These are phyloP conservation scores for Perithous albicinctus DNA, from an alignment of 2,888 invertebrate species.

Conservation along the genomic window DNA sequence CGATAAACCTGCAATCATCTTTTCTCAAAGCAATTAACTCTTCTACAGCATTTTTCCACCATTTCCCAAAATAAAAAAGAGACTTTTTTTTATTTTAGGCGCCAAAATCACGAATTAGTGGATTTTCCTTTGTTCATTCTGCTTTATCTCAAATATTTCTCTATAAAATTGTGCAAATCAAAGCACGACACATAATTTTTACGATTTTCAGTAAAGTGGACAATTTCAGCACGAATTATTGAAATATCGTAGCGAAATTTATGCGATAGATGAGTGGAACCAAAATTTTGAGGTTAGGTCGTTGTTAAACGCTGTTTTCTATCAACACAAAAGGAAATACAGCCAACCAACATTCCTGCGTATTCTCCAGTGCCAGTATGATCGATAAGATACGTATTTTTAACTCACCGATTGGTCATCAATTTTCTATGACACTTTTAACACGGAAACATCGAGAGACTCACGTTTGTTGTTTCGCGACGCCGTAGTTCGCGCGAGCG, in stretches of 20 bases:
- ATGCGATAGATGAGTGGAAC: neutral
- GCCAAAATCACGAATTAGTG: neutral
- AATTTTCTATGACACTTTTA: conserved; percentile 46
- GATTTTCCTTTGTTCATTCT: neutral
- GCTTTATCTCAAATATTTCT: neutral
- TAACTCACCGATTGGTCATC: conserved; percentile 43
- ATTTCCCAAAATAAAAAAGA: too few relatives aligned
- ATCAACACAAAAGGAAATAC: too few relatives aligned
- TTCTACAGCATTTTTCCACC: too few relatives aligned
- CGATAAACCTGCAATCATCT: too few relatives aligned
- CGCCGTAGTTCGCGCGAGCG: conserved; percentile 79
- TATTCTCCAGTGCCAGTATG: neutral
- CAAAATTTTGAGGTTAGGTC: conserved; percentile 73
- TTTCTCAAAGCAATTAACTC: too few relatives aligned
- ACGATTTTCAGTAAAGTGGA: neutral
- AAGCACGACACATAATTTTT: neutral
- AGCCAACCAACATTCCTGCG: neutral
- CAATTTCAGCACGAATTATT: neutral
- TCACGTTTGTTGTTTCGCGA: conserved; percentile 75
- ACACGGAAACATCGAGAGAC: conserved; percentile 72
- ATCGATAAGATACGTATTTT: conserved; percentile 14
- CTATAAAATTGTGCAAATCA: neutral
- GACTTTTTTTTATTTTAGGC: neutral
- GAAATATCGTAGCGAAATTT: conserved; percentile 41
- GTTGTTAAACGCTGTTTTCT: conserved; percentile 4